phyloP scores from a whole-genome alignment of 2,888 invertebrate species.

The Nomada ruficornis region DNA sequence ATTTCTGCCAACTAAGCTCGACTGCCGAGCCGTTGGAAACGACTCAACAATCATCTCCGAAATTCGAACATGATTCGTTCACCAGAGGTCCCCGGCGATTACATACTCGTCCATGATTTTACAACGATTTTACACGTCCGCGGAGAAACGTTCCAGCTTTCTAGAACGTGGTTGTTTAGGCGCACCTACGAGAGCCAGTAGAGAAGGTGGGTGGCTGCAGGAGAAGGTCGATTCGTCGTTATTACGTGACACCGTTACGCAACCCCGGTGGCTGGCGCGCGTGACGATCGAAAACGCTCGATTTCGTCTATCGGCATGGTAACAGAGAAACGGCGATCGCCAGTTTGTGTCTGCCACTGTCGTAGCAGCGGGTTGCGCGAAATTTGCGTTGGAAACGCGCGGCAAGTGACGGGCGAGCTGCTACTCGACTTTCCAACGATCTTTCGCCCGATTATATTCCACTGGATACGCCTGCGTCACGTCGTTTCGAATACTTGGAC shows the following conservation, averaged over 20 bases:
- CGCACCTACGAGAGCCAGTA: conserved; percentile 6
- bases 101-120: too few relatives aligned
- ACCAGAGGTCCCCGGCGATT: too few relatives aligned
- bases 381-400: conserved; percentile 24
- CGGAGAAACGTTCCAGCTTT: conserved; percentile 65
- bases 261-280: conserved; percentile 63
- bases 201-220: conserved; percentile 74
- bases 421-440: conserved; percentile 23
- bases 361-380: conserved; percentile 5
- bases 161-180: conserved; percentile 58
- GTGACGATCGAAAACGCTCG: conserved; percentile 49
- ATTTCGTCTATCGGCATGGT: conserved; percentile 49
- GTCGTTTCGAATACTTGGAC: not conserved
- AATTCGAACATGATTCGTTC: too few relatives aligned
- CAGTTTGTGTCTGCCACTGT: not conserved
- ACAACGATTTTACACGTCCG: conserved; percentile 43
- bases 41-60: too few relatives aligned
- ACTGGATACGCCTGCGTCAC: not conserved
- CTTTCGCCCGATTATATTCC: conserved; percentile 28
- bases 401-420: conserved; percentile 15
- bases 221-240: conserved; percentile 80
- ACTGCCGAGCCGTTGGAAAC: too few relatives aligned
- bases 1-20: too few relatives aligned
- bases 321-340: conserved; percentile 25
- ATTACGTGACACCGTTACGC: conserved; percentile 81